Base-by-base conservation (phyloP, 2,797 vertebrate species). In the Acanthurus leucopareius region DNA sequence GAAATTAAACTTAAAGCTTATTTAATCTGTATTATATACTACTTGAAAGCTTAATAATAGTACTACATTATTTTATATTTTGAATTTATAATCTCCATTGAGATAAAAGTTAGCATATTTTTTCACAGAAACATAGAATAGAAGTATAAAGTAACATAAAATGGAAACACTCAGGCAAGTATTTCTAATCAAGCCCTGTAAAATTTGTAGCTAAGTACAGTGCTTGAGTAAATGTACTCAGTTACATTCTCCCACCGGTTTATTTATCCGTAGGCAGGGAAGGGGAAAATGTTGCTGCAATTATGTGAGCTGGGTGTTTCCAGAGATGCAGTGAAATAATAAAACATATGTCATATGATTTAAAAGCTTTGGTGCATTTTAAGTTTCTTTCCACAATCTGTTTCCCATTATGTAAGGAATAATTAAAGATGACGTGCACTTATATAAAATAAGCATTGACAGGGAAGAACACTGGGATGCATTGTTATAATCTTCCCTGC, bases 311-410 rank as follows among this genome's bases (percentile, higher is more conserved):
- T 57, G 25, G 11, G 57, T 19, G 25, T 61, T 40, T 71, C 20
- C 16, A 60, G 35, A 53, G 66, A 54, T 53, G 4, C 61, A 60
- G 14, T 20, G 51, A 58, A 3, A 22, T 77, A 47, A 19, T 28
- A 70, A 51, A 3, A 19, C 69, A 15, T 25, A 56, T 32, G 13
- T 53, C 22, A 47, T 59, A 60, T 61, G 32, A 59, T 48, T 15
- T 66, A 17, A 53, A 20, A 54, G 54, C 62, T 53, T 44, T 59
- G 0, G 40, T 40, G 1, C 44, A 59, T 44, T 42, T n/a, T 7
- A 59, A 19, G n/a, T 5, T 62, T 14, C 1, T 59, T 19, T 16
- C 16, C 35, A 66, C 32, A 65, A 40, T 40, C 52, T 40, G 42
- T 42, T 45, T 15, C 47, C 49, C 28, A 25, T 76, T 51, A 28